phyloP scores from a whole-genome alignment of 2,888 invertebrate genomes.

The Tetranychus truncatus region DNA sequence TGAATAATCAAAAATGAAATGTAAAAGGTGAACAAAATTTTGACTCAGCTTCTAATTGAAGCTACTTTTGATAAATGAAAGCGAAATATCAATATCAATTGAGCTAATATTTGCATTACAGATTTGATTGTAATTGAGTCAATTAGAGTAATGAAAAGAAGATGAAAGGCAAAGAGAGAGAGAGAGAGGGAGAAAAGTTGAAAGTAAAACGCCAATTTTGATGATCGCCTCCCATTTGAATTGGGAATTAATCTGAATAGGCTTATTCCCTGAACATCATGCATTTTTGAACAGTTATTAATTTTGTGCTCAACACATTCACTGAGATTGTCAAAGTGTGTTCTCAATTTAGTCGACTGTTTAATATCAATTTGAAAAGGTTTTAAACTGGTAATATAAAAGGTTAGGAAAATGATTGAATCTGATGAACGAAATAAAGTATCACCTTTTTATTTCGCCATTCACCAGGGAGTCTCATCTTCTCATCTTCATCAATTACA shows the following conservation, averaged over 20 bases:
- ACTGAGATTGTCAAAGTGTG: neutral
- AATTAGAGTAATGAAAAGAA: neutral
- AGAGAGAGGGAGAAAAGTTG: no score
- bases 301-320: neutral
- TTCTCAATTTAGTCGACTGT: no score
- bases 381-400: no score
- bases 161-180: neutral
- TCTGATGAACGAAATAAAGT: neutral
- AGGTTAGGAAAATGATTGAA: no score
- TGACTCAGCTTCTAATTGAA: no score
- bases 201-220: neutral
- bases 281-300: neutral
- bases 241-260: neutral
- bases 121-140: neutral
- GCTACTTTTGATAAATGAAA: no score
- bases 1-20: no score
- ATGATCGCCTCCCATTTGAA: neutral
- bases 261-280: neutral
- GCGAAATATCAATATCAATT: no score
- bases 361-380: no score
- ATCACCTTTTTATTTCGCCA: neutral
- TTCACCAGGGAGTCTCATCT: neutral
- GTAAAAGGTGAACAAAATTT: no score
- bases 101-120: no score
- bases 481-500: neutral